phyloP scores from a whole-genome alignment of 2,113 vertebrate species.

The Motacilla alba region DNA sequence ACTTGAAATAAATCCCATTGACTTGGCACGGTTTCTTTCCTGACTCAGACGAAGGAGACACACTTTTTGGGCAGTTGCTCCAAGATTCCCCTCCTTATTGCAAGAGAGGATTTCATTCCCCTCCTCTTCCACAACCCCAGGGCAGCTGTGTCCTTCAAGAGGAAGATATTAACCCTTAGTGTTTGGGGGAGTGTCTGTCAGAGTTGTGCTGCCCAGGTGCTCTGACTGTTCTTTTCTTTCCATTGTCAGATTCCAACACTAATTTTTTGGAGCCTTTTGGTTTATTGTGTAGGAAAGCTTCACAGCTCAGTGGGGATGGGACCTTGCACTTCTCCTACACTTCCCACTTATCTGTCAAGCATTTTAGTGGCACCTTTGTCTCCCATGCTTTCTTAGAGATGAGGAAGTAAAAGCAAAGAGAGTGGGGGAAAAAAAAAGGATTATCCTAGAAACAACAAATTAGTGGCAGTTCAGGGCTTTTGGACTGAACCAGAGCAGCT shows the following conservation, averaged over 20 bases:
- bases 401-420: not conserved
- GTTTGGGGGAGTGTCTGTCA: not conserved
- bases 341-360: not conserved
- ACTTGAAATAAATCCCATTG: conserved; percentile 58
- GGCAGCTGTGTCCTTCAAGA: conserved; percentile 41
- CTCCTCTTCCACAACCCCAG: conserved; percentile 47
- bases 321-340: not conserved
- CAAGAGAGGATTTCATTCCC: conserved; percentile 24
- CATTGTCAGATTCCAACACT: not conserved
- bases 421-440: fast-evolving
- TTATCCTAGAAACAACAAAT: not conserved
- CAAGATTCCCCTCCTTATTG: conserved; percentile 61
- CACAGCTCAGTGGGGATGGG: not conserved
- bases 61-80: conserved; percentile 26
- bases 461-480: not conserved
- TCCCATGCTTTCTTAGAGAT: not conserved
- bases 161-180: conserved; percentile 22
- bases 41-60: conserved; percentile 53
- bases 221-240: not conserved
- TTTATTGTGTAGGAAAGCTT: not conserved
- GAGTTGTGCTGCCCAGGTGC: not conserved
- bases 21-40: conserved; percentile 39
- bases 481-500: not conserved
- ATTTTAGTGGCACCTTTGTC: not conserved
- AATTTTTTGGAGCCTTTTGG: not conserved